phyloP scores from a whole-genome alignment of 2,888 invertebrate genomes.

The Sympetrum striolatum region DNA sequence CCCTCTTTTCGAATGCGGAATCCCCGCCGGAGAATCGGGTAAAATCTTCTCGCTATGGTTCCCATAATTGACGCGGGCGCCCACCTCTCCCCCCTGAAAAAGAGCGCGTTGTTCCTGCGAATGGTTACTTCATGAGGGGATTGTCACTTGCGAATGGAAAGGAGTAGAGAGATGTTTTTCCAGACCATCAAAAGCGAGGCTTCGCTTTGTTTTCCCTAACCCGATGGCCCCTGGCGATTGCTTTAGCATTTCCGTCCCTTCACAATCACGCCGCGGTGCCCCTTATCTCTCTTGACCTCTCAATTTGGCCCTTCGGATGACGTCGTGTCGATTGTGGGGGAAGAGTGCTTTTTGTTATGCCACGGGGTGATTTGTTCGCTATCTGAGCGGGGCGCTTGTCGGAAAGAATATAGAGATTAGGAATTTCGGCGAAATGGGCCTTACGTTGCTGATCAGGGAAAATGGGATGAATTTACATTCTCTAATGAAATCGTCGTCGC shows the following conservation, averaged over 20 bases:
- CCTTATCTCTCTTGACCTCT: conserved; percentile 12
- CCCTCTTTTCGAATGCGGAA: no score
- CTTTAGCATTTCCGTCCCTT: neutral
- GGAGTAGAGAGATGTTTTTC: neutral
- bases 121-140: neutral
- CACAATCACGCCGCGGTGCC: neutral
- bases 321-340: neutral
- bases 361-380: neutral
- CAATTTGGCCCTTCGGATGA: neutral
- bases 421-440: neutral
- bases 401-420: neutral
- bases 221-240: conserved; percentile 8
- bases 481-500: no score
- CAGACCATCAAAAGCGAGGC: neutral
- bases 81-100: neutral
- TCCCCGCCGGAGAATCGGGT: no score
- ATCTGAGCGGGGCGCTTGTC: neutral
- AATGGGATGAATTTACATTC: no score
- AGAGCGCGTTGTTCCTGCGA: neutral
- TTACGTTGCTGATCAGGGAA: no score
- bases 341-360: neutral
- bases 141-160: neutral
- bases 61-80: no score
- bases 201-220: neutral
- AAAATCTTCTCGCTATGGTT: no score